These are phyloP conservation scores for Palythoa grandis DNA, from an alignment of 92 coral and sea anemone genomes.

Conservation along the genomic window DNA sequence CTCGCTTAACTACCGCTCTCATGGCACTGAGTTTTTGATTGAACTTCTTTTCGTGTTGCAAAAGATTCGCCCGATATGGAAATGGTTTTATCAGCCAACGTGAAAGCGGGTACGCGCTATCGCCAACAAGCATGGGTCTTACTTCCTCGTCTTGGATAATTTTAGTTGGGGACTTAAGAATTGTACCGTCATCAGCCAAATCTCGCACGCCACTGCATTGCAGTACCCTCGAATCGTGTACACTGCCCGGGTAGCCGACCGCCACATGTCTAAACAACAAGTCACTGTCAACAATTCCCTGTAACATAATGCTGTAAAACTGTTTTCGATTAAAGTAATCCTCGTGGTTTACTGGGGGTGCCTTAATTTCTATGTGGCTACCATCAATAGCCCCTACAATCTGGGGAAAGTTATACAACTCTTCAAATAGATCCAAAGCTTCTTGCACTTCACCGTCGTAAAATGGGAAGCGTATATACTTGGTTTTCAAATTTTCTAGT, in stretches of 20 bases:
- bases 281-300: conserved; percentile 47
- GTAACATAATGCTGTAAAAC: conserved; percentile 59
- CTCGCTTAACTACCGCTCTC: conserved; percentile 42
- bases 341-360: conserved; percentile 57
- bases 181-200: conserved; percentile 48
- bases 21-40: conserved; percentile 32
- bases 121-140: conserved; percentile 65
- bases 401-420: conserved; percentile 57
- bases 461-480: conserved; percentile 56
- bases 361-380: conserved; percentile 62
- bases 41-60: conserved; percentile 38
- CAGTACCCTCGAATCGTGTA: conserved; percentile 57
- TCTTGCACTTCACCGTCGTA: conserved; percentile 55
- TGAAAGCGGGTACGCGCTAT: conserved; percentile 54
- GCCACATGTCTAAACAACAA: conserved; percentile 46
- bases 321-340: conserved; percentile 69
- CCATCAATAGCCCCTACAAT: conserved; percentile 65
- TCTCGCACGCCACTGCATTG: conserved; percentile 43
- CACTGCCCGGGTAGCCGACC: conserved; percentile 58
- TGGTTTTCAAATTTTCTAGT: conserved; percentile 14
- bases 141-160: conserved; percentile 42
- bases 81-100: conserved; percentile 53
- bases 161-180: conserved; percentile 47
- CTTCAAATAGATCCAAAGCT: conserved; percentile 60
- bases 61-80: conserved; percentile 39